Percentiles rank a stretch among this genome's conserved stretches.
phyloP scores from a whole-genome alignment of 2,797 vertebrate species.

The Oreochromis mossambicus region DNA sequence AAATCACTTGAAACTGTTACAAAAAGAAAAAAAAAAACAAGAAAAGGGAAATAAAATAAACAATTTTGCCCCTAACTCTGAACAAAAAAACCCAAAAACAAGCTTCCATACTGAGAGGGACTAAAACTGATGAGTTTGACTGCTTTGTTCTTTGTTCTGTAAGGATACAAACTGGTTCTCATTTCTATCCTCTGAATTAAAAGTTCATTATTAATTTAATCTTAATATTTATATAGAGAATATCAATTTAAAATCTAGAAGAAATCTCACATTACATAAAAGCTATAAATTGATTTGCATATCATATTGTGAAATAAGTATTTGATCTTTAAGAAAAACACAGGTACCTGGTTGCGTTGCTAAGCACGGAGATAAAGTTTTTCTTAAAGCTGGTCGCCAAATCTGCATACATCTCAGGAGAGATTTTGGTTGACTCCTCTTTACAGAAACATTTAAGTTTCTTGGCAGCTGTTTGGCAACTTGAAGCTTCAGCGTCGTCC shows the following conservation, averaged over 20 bases:
- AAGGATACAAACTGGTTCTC: not conserved
- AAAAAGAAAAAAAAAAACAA: not conserved
- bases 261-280: not conserved
- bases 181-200: not conserved
- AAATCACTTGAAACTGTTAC: too few species aligned
- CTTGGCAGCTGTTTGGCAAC: not conserved
- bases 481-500: not conserved
- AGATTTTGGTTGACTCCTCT: not conserved
- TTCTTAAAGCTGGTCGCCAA: not conserved
- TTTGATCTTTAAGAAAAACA: not conserved
- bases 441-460: not conserved
- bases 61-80: not conserved
- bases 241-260: not conserved
- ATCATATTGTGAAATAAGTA: not conserved
- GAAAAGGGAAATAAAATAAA: not conserved
- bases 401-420: not conserved
- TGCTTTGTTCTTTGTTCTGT: not conserved
- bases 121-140: not conserved
- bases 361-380: not conserved
- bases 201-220: not conserved
- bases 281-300: not conserved
- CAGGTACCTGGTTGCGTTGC: not conserved
- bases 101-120: not conserved
- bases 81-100: accelerated
- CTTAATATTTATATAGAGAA: not conserved